Conservation (phyloP, 2,797 vertebrate species). For the Catostomus latipinnis region DNA sequence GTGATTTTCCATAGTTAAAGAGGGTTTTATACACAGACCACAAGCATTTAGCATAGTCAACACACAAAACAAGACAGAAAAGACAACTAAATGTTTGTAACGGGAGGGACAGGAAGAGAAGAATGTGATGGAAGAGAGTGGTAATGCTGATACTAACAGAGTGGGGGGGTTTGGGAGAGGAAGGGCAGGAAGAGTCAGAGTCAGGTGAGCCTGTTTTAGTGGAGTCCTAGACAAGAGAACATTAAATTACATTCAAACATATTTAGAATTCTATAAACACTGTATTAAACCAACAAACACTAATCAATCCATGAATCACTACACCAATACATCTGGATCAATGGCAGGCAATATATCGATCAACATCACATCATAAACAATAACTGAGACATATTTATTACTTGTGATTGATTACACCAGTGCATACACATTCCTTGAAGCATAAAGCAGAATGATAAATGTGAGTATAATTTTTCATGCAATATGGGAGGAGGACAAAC, state of each 20-base stretch:
- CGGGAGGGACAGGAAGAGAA: not conserved
- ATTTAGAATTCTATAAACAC: not conserved
- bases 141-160: constrained; percentile 73
- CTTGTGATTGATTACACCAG: not conserved
- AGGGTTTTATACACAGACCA: not conserved
- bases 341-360: not conserved
- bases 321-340: not conserved
- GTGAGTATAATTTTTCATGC: constrained; percentile 29
- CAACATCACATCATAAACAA: not conserved
- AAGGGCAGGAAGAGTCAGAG: constrained; percentile 78
- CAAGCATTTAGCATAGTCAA: not conserved
- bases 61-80: not conserved
- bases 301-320: not conserved
- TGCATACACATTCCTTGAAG: constrained; percentile 3
- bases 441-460: not conserved
- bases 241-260: constrained; percentile 6
- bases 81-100: not conserved
- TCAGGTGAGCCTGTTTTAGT: constrained; percentile 79
- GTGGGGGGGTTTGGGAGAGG: constrained; percentile 83
- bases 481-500: not conserved
- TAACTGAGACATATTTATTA: not conserved
- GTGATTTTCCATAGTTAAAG: not conserved
- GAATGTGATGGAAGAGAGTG: too few species aligned
- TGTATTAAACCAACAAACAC: not conserved
- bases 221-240: constrained; percentile 74